Base-by-base conservation (phyloP, 2,113 vertebrate species). In the Sorex araneus region DNA sequence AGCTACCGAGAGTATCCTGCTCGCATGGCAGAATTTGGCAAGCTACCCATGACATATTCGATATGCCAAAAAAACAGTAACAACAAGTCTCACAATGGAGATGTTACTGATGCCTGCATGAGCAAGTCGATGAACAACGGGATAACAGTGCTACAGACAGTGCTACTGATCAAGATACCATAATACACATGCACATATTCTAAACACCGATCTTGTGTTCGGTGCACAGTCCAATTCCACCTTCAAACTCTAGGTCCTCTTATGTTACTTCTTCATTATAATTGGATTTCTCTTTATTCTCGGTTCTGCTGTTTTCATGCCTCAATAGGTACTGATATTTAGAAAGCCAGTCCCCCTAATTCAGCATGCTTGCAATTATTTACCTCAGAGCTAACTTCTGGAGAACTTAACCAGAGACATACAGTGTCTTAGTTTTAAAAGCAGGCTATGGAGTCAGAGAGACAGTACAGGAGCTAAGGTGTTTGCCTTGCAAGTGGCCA, bases 141-240 rank as follows among this genome's bases (percentile, higher is more conserved):
- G n/a, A n/a, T n/a, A n/a, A n/a, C n/a, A n/a, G n/a, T n/a, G n/a
- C n/a, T n/a, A n/a, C n/a, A n/a, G n/a, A n/a, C n/a, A n/a, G n/a
- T n/a, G n/a, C n/a, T 25, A 89, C 43, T 84, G 57, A 40, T 91
- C 36, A 78, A 28, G 30, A 67, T 92, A 36, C 57, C 83, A 57
- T 11, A 16, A 77, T 40, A 60, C 91, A 77, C 32, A 4, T 67
- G 60, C 34, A 91, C 93, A 67, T 87, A 69, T 30, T 73, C 89
- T 70, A 81, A 84, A 87, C 89, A 88, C 54, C 6, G 8, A 27
- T 32, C 16, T 21, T 6, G 47, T 23, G n/a, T n/a, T n/a, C n/a
- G 30, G 7, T 74, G 16, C 15, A 0, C 21, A 32, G 8, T n/a
- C 43, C 36, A 83, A 32, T 79, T 21, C 15, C 1, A 8, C 30